These are phyloP conservation scores for Sthenelais limicola DNA, from an alignment of 2,888 invertebrate genomes.

Conservation along the genomic window DNA sequence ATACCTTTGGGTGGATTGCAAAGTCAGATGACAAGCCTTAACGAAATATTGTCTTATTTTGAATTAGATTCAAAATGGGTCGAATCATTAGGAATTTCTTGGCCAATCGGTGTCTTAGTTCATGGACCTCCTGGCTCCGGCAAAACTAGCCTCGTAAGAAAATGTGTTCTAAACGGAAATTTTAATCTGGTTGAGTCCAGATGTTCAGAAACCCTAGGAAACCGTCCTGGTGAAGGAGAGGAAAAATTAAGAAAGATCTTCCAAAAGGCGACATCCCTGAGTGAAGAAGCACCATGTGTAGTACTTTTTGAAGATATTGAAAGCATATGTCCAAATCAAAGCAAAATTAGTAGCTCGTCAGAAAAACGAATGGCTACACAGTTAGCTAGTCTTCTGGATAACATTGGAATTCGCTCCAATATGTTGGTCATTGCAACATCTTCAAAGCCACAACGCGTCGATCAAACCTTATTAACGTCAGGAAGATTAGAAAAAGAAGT, in stretches of 20 bases:
- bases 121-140: slow-evolving; percentile 68
- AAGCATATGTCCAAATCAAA: slow-evolving; percentile 61
- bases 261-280: slow-evolving; percentile 70
- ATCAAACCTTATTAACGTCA: slow-evolving; percentile 74
- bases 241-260: slow-evolving; percentile 73
- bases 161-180: slow-evolving; percentile 71
- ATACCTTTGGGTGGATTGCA: no score
- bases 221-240: slow-evolving; percentile 76
- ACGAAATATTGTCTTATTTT: no score
- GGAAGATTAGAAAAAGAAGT: slow-evolving; percentile 77
- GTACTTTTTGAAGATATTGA: slow-evolving; percentile 73
- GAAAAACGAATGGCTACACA: slow-evolving; percentile 73
- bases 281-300: slow-evolving; percentile 70
- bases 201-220: slow-evolving; percentile 73
- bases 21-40: no score
- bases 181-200: slow-evolving; percentile 74
- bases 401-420: slow-evolving; percentile 64
- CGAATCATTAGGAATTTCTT: slow-evolving; percentile 47
- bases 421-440: slow-evolving; percentile 76
- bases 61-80: slow-evolving; percentile 45
- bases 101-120: slow-evolving; percentile 60
- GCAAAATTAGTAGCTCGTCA: slow-evolving; percentile 57
- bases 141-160: slow-evolving; percentile 80
- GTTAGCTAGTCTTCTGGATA: slow-evolving; percentile 75
- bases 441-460: slow-evolving; percentile 74